Base-by-base conservation (phyloP, 2,113 vertebrate species). In the Stictonetta naevosa region DNA sequence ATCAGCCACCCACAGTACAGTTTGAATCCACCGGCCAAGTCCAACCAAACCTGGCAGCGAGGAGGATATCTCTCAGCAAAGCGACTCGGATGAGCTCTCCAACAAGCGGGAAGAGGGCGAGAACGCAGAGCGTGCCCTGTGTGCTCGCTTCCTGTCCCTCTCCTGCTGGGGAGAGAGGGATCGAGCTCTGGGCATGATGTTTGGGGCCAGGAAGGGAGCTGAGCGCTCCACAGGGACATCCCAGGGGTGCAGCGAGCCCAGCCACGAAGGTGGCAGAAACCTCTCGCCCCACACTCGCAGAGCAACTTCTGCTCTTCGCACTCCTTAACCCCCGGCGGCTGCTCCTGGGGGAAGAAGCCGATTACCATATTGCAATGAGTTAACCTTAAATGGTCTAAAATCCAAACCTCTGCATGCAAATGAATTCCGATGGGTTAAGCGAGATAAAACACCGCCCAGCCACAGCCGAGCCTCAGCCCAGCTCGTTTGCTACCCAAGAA, bases 311-410 rank as follows among this genome's bases (percentile, higher is more conserved):
- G 60, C 50, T 94, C 79, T 88, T 31, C 2, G 1, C 1, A 0
- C 40, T 93, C 67, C 90, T 77, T 84, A 55, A 76, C 14, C 21
- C 81, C 64, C 0, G 0, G 52, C 0, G 3, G 76, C 83, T 76
- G 59, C 79, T 92, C 72, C 85, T 83, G 0, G 26, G 91, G 76
- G 91, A 88, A 88, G 56, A 77, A 86, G 68, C 18, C 2, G 2
- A 87, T 94, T 94, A 93, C 85, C 80, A 66, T 86, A 82, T 73
- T 85, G 93, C 94, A 94, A 80, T 23, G 71, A 95, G 79, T 83
- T 97, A 89, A 94, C 94, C 94, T 96, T 95, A 95, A 95, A 93
- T 88, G 87, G 94, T 94, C 87, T 94, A 79, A 93, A 87, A 76
- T 66, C 71, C 87, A 85, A 94, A 93, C 17, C 31, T 38, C 87